Base-by-base conservation (phyloP, 1,140 invertebrate species). In the Pristionchus pacificus region DNA sequence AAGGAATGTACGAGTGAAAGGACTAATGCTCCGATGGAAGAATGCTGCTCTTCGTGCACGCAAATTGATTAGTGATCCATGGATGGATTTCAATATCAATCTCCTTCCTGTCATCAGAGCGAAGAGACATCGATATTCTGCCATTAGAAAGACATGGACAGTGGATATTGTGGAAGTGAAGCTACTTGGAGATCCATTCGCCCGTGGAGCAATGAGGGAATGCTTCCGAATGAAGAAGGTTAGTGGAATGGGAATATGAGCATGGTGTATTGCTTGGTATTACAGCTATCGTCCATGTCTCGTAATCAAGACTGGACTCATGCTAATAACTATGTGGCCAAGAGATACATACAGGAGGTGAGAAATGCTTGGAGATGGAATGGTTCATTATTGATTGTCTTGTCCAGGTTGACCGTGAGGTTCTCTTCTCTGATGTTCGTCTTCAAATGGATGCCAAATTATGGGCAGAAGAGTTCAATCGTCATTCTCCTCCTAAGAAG, bases 381-480 rank as follows among this genome's bases (percentile, higher is more conserved):
- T 27, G 24, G 60, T 13, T 6, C 24, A 13, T 0, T 13, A 61
- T 27, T 27, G 60, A 24, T 27, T 30, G 29, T 61, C 10, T 61
- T 61, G n/a, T 1, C 30, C 38, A 73, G 65, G 87, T 88, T 0
- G 84, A 86, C 63, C 73, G 85, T 27, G 78, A 85, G 19, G 85
- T 87, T 2, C 88, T 89, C 74, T 88, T 88, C 80, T 86, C 88
- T 73, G 88, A 89, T 82, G 87, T 88, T 25, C 85, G 84, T 65
- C 79, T 89, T 25, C 88, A 89, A 82, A 89, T 89, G 88, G 87
- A 88, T 81, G 87, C 88, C 15, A 89, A 89, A 77, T 77, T 89
- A 25, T 89, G 88, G 88, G 87, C 87, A 13, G 88, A 88, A 79
- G 88, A 88, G 72, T 89, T 85, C 78, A 88, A 88, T 77, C 74